These are phyloP conservation scores for Oenanthe melanoleuca DNA, from an alignment of 2,113 vertebrate species.

Conservation along the genomic window DNA sequence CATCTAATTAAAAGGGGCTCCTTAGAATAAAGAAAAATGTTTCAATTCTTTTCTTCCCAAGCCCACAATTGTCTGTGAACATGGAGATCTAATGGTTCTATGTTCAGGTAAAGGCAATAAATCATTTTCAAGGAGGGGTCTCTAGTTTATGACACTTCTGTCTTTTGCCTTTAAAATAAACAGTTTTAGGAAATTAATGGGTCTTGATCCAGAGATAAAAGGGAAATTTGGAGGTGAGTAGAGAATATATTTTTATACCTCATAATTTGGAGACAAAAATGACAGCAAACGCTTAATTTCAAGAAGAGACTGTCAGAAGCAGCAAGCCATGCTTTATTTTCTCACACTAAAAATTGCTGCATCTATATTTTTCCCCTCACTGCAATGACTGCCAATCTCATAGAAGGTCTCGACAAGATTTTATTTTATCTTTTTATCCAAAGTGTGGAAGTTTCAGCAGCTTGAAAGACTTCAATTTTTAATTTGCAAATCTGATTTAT, in stretches of 20 bases:
- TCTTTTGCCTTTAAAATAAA: neutral
- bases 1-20: slow-evolving; percentile 29
- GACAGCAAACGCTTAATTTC: neutral
- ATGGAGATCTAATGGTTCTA: neutral
- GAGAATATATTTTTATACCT: neutral
- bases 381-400: neutral
- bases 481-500: neutral
- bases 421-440: neutral
- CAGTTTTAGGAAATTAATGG: neutral
- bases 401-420: neutral
- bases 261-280: neutral
- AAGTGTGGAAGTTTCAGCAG: neutral
- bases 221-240: neutral
- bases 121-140: neutral
- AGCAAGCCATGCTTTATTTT: neutral
- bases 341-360: neutral
- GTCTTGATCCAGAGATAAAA: neutral
- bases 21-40: neutral
- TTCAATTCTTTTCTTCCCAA: neutral
- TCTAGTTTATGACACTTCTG: neutral
- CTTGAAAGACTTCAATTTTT: neutral
- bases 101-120: neutral
- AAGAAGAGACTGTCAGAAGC: neutral
- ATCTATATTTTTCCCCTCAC: neutral
- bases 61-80: neutral